phyloP scores from a whole-genome alignment of 1,140 invertebrate species.

The Micrasema longulum region DNA sequence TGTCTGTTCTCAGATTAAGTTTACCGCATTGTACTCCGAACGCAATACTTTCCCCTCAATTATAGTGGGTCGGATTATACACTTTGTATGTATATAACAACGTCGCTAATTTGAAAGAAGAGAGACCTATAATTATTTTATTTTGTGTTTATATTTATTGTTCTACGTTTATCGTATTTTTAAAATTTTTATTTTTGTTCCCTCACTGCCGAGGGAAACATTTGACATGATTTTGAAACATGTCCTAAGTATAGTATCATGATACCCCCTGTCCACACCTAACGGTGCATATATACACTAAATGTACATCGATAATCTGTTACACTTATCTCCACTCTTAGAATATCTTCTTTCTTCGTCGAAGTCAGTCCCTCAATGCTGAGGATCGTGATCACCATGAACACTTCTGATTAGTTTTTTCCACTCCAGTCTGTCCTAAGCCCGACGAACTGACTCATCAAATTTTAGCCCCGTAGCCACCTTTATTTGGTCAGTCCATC shows the following conservation, averaged over 20 bases:
- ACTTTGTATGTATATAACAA: not conserved
- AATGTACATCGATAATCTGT: not conserved
- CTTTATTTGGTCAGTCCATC: too few relatives aligned
- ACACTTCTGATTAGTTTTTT: too few relatives aligned
- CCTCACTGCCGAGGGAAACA: not conserved
- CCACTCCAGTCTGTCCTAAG: not conserved
- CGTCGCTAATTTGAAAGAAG: not conserved
- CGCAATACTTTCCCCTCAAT: constrained; percentile 20
- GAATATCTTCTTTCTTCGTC: not conserved
- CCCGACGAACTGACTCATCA: not conserved
- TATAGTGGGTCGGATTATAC: not conserved
- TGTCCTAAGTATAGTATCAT: not conserved
- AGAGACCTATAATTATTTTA: not conserved
- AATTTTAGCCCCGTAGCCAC: not conserved
- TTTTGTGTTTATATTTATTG: not conserved
- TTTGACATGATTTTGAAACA: too few relatives aligned
- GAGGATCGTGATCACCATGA: too few relatives aligned
- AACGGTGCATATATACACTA: not conserved
- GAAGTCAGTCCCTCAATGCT: too few relatives aligned
- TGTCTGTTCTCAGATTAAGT: constrained; percentile 21
- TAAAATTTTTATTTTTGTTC: not conserved
- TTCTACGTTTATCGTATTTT: not conserved
- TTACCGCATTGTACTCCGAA: constrained; percentile 16
- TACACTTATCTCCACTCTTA: not conserved
- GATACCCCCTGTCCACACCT: not conserved